Evolutionary conservation across 2,888 invertebrate species (phyloP).

Genomic region (Abscondita cerata): DNA sequence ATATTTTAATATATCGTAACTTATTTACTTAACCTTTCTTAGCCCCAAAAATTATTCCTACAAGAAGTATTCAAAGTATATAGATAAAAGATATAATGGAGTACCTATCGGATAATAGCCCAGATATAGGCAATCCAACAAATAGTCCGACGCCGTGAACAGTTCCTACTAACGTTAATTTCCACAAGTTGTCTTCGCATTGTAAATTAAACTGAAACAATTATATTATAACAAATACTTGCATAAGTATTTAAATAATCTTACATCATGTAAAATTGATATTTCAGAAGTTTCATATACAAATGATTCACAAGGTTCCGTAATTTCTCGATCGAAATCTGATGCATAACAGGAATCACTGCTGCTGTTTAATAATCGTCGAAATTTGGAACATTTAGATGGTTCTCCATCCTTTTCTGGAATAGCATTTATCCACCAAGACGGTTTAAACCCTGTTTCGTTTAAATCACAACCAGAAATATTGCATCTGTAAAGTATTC

Average conservation of each 20-base stretch:
- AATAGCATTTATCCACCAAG: not conserved
- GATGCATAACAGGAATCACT: slow-evolving; percentile 14
- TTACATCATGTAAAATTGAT: slow-evolving; percentile 39
- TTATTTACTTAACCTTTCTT: too few relatives aligned
- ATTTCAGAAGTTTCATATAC: slow-evolving; percentile 36
- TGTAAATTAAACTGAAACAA: too few relatives aligned
- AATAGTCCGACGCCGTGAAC: slow-evolving; percentile 7
- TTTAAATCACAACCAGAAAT: not conserved
- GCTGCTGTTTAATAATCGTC: not conserved
- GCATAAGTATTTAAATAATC: too few relatives aligned
- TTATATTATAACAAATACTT: too few relatives aligned
- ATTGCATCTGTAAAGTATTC: not conserved
- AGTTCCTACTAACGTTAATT: slow-evolving; percentile 70
- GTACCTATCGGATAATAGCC: slow-evolving; percentile 72
- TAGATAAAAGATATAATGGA: too few relatives aligned
- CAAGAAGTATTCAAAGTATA: too few relatives aligned
- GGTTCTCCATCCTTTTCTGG: not conserved
- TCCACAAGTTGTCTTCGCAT: slow-evolving; percentile 74
- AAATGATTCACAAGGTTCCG: slow-evolving; percentile 52
- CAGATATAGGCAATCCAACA: slow-evolving; percentile 63
- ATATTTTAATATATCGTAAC: too few relatives aligned
- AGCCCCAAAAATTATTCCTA: too few relatives aligned
- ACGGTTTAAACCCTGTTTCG: not conserved
- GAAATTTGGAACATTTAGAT: not conserved
- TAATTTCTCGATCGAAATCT: not conserved